phyloP scores from a whole-genome alignment of 2,797 vertebrate species.

The Thamnophis elegans region DNA sequence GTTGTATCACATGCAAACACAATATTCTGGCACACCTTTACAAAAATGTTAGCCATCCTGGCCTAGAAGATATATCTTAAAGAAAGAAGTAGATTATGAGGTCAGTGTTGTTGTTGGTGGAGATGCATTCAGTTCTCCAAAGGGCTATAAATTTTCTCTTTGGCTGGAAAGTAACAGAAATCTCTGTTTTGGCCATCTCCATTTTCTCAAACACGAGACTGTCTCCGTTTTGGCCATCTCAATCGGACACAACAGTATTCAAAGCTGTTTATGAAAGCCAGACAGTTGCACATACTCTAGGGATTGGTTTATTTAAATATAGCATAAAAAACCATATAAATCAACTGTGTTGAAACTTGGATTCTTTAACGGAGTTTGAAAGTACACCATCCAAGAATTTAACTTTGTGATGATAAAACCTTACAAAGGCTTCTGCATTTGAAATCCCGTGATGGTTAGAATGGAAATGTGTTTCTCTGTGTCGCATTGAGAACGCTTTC shows the following conservation, averaged over 20 bases:
- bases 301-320: constrained; percentile 30
- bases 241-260: constrained; percentile 63
- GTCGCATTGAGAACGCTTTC: background rate
- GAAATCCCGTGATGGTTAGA: background rate
- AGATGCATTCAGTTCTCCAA: constrained; percentile 45
- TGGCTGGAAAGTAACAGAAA: constrained; percentile 61
- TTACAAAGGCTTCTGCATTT: constrained; percentile 16
- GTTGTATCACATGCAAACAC: no score
- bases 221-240: constrained; percentile 66
- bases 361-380: constrained; percentile 52
- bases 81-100: constrained; percentile 35
- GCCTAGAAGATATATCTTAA: background rate
- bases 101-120: constrained; percentile 50
- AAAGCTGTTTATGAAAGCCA: constrained; percentile 64
- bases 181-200: background rate
- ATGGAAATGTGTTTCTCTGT: background rate
- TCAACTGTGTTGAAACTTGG: constrained; percentile 31
- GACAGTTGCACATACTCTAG: constrained; percentile 55
- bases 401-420: constrained; percentile 24
- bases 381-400: constrained; percentile 32
- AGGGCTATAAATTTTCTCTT: constrained; percentile 59
- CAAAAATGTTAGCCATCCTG: no score
- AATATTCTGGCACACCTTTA: no score
- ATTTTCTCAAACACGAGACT: constrained; percentile 46
- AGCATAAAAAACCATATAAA: constrained; percentile 59